These are phyloP conservation scores for Sorex fumeus DNA, from an alignment of 2,113 vertebrate species.

Conservation along the genomic window DNA sequence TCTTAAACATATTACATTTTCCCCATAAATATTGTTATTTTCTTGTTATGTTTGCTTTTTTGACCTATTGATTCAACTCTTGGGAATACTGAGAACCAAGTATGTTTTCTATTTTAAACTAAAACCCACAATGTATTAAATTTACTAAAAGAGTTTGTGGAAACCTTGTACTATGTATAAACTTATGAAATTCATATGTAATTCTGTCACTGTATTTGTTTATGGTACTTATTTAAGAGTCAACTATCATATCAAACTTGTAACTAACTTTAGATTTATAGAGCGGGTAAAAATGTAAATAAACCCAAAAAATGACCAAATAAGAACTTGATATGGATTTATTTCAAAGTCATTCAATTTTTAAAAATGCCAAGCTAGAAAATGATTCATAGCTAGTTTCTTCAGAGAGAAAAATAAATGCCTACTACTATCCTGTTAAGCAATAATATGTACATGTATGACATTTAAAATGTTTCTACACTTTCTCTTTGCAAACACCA, in stretches of 20 bases:
- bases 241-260: slow-evolving; percentile 71
- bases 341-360: slow-evolving; percentile 68
- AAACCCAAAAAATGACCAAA: slow-evolving; percentile 75
- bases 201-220: slow-evolving; percentile 75
- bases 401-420: slow-evolving; percentile 68
- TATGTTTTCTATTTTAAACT: slow-evolving; percentile 72
- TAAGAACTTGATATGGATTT: slow-evolving; percentile 76
- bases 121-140: slow-evolving; percentile 53
- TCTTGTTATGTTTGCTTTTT: slow-evolving; percentile 35
- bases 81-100: slow-evolving; percentile 67
- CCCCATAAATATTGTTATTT: slow-evolving; percentile 38
- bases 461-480: not conserved
- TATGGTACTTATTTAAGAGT: slow-evolving; percentile 71
- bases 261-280: slow-evolving; percentile 78
- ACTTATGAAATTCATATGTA: slow-evolving; percentile 71
- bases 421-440: slow-evolving; percentile 42
- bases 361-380: slow-evolving; percentile 74
- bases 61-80: slow-evolving; percentile 64
- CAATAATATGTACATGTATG: not conserved
- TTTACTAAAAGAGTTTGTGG: slow-evolving; percentile 57
- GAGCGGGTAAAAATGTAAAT: slow-evolving; percentile 49
- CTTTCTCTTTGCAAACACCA: slow-evolving; percentile 24
- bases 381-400: slow-evolving; percentile 72
- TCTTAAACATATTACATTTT: not conserved
- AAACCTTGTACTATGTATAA: slow-evolving; percentile 81